These are phyloP conservation scores for Sinocyclocheilus rhinocerous DNA, from an alignment of 2,113 vertebrate genomes.

Conservation along the genomic window DNA sequence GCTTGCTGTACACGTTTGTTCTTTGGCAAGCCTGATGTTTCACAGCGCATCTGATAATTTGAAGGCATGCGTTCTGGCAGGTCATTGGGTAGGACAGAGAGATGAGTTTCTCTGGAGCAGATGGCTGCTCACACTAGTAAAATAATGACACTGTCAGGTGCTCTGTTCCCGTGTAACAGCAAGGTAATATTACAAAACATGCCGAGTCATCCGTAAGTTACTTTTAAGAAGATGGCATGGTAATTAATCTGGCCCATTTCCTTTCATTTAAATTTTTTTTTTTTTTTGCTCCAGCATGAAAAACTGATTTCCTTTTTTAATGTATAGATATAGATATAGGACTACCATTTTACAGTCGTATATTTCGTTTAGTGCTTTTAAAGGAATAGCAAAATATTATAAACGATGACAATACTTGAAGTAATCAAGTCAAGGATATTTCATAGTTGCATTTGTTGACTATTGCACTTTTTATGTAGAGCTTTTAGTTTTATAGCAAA, in stretches of 20 bases:
- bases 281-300: not conserved
- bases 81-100: constrained; percentile 68
- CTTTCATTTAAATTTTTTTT: not conserved
- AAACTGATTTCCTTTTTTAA: not conserved
- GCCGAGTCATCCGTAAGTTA: not conserved
- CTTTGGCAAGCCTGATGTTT: constrained; percentile 4
- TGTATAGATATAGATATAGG: not conserved
- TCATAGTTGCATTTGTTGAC: not conserved
- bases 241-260: not conserved
- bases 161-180: constrained; percentile 45
- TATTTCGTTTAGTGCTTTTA: not conserved
- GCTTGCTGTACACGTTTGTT: not conserved
- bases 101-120: constrained; percentile 71
- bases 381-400: not conserved
- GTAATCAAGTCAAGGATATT: not conserved
- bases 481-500: not conserved
- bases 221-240: not conserved
- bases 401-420: not conserved
- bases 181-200: constrained; percentile 59
- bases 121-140: constrained; percentile 70
- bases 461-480: not conserved
- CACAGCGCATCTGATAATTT: not conserved
- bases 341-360: not conserved
- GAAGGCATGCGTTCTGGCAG: constrained; percentile 60
- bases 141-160: constrained; percentile 64